Base-by-base conservation (phyloP, 1,140 invertebrate species). In the Drosophila sp. region DNA sequence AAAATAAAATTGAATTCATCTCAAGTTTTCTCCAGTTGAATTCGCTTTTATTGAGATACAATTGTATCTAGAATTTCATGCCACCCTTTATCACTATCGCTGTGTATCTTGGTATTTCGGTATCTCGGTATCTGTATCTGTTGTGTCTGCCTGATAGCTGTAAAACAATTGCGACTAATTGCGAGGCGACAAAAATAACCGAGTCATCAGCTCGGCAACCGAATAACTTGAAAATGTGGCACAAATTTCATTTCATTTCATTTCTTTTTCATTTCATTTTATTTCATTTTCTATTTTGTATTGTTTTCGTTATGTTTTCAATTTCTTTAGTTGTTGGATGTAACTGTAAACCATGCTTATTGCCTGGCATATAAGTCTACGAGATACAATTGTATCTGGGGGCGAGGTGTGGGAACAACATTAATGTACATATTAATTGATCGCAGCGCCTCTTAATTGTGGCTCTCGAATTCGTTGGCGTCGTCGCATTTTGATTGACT, bases 341-440 rank as follows among this genome's bases (percentile, higher is more conserved):
- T 38, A 38, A 38, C n/a, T 38, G n/a, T n/a, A 38, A n/a, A n/a
- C 36, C n/a, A 13, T 38, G 27, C 27, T 29, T 13, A 38, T 13
- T 3, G 2, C 9, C 46, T 32, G 11, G 13, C 46, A 57, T 38
- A 25, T 14, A 58, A 43, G 29, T 45, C 43, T 58, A n/a, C 46
- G 14, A 29, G 27, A 29, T 16, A 4, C 4, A 13, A 16, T 0
- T 16, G 9, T 4, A 3, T 29, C 11, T 21, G 46, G 27, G 46
- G 25, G 25, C 3, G 14, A 2, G 6, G 13, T 16, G 18, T 21
- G 25, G n/a, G 64, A 9, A 27, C 18, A 62, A 25, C 41, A 54
- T 71, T 75, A 78, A 67, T 83, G 51, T 21, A 21, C 21, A 2
- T 48, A 75, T 82, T 83, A 78, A 82, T 82, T 83, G 79, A 78